Conservation (phyloP, 2,113 vertebrate species). For the Notothenia coriiceps region DNA sequence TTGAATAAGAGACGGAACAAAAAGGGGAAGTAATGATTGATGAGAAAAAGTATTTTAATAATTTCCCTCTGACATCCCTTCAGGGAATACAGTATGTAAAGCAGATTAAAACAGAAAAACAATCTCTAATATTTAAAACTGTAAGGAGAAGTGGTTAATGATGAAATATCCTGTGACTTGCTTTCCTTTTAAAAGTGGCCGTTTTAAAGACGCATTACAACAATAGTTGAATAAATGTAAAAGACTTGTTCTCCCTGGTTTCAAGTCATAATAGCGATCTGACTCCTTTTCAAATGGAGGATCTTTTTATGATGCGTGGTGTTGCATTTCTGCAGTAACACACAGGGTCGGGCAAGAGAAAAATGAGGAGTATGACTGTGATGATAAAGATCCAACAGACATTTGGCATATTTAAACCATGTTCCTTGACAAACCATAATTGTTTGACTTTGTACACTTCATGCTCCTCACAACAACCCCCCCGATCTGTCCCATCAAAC, state of each 20-base stretch:
- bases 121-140: constrained; percentile 33
- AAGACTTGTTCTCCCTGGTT: background rate
- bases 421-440: background rate
- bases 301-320: background rate
- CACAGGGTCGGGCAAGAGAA: background rate
- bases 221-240: constrained; percentile 13
- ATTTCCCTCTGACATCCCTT: constrained; percentile 11
- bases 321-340: constrained; percentile 2
- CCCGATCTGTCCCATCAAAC: background rate
- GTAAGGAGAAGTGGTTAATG: constrained; percentile 44
- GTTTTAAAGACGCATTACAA: constrained; percentile 6
- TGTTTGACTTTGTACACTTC: background rate
- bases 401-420: background rate
- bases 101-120: constrained; percentile 16
- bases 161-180: constrained; percentile 2
- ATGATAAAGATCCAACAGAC: background rate
- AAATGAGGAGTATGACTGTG: background rate
- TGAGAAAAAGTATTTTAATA: constrained; percentile 45
- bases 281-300: background rate
- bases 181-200: background rate
- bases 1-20: constrained; percentile 14
- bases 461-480: background rate
- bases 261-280: constrained; percentile 19
- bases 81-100: background rate
- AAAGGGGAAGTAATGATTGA: constrained; percentile 28